Percentiles rank a stretch among this genome's conserved stretches.
Evolutionary conservation across 2,113 vertebrate genomes (phyloP).

Genomic region (Xiphophorus maculatus): DNA sequence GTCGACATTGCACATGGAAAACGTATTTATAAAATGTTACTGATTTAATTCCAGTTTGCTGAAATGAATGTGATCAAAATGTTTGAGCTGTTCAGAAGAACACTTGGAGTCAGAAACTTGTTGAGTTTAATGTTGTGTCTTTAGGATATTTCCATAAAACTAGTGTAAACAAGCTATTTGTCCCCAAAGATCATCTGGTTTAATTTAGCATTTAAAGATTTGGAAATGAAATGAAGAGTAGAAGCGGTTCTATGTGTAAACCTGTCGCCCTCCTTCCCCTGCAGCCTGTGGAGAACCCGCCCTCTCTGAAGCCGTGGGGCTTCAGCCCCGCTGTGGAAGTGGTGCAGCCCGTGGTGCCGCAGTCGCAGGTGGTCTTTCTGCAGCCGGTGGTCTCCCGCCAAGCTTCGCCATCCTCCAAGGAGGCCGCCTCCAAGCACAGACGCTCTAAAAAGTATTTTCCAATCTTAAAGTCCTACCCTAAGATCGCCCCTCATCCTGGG

Average conservation of each 20-base stretch:
- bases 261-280: neutral
- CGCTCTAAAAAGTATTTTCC: conserved; percentile 88
- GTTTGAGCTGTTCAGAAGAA: neutral
- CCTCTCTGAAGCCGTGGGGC: conserved; percentile 85
- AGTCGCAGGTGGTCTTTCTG: conserved; percentile 88
- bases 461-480: conserved; percentile 91
- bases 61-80: neutral
- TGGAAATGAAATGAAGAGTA: neutral
- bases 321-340: conserved; percentile 88
- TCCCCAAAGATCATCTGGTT: neutral
- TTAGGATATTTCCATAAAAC: too few relatives aligned
- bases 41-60: too few relatives aligned
- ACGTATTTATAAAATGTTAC: too few relatives aligned
- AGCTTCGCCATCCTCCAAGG: conserved; percentile 64
- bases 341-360: conserved; percentile 88
- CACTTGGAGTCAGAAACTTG: neutral
- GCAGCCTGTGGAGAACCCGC: conserved; percentile 70
- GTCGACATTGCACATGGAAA: too few relatives aligned
- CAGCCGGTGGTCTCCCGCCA: conserved; percentile 83
- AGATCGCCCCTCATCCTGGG: conserved; percentile 92
- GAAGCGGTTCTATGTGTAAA: neutral
- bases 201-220: neutral
- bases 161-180: neutral
- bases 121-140: too few relatives aligned
- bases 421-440: conserved; percentile 76